These are phyloP conservation scores for Catotricha subobsoleta DNA, from an alignment of 2,888 invertebrate genomes.

Conservation along the genomic window DNA sequence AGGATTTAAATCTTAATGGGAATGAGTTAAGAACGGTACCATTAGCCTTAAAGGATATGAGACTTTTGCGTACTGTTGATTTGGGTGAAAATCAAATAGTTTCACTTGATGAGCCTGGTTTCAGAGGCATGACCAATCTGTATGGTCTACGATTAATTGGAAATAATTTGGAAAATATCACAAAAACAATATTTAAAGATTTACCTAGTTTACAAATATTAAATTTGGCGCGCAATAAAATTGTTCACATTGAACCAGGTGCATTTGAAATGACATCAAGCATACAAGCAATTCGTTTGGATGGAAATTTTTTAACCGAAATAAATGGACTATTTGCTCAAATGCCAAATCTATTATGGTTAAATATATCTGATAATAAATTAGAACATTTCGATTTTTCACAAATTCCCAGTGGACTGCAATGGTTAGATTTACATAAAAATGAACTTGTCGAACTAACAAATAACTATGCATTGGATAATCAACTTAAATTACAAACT, in stretches of 20 bases:
- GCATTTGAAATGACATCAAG: conserved; percentile 63
- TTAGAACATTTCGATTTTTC: conserved; percentile 78
- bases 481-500: conserved; percentile 58
- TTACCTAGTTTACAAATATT: conserved; percentile 67
- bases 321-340: conserved; percentile 70
- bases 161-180: conserved; percentile 68
- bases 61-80: conserved; percentile 70
- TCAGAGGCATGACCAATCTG: conserved; percentile 67
- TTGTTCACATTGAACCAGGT: conserved; percentile 57
- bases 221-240: conserved; percentile 73
- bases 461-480: conserved; percentile 50
- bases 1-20: conserved; percentile 77
- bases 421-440: conserved; percentile 80
- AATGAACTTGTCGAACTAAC: conserved; percentile 65
- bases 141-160: conserved; percentile 77
- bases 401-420: conserved; percentile 60
- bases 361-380: conserved; percentile 82
- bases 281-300: conserved; percentile 70
- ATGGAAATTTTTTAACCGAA: conserved; percentile 66
- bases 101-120: conserved; percentile 57
- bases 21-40: conserved; percentile 69
- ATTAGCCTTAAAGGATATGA: conserved; percentile 65
- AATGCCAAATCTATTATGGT: conserved; percentile 66
- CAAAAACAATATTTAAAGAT: conserved; percentile 59
- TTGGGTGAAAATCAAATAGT: conserved; percentile 75